Percentiles rank a stretch among this genome's conserved stretches.
These are phyloP conservation scores for Rousettus leschenaultii DNA, from an alignment of 2,113 vertebrate genomes.

Conservation along the genomic window DNA sequence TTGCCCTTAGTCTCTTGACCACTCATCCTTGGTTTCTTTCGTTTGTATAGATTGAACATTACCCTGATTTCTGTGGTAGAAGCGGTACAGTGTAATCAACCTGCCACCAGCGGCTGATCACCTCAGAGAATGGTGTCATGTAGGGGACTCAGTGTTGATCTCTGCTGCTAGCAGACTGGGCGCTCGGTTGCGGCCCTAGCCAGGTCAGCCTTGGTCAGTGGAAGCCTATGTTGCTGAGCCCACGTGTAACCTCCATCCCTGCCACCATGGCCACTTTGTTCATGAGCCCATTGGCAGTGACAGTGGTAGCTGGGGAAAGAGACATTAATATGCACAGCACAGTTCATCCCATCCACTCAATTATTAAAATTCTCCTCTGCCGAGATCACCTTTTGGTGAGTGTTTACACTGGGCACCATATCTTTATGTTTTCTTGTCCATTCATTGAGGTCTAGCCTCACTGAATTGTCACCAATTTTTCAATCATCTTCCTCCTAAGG, in stretches of 20 bases:
- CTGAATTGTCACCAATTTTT: background rate
- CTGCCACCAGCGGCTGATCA: background rate
- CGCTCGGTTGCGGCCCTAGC: background rate
- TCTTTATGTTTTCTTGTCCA: background rate
- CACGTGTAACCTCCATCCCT: background rate
- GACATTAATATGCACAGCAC: background rate
- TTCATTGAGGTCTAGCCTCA: background rate
- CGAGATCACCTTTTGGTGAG: background rate
- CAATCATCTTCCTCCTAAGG: background rate
- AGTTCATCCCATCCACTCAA: background rate
- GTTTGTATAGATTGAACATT: background rate
- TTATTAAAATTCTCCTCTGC: background rate
- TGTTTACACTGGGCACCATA: background rate
- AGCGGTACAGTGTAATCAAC: background rate
- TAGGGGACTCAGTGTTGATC: background rate
- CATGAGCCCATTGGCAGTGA: background rate
- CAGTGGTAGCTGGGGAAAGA: background rate
- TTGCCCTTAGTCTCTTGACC: background rate
- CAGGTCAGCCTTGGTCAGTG: background rate
- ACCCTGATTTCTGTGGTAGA: background rate
- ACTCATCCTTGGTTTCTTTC: background rate
- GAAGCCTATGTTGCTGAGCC: background rate
- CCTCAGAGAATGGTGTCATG: background rate
- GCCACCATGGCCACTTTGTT: background rate
- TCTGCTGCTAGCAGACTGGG: background rate